These are phyloP conservation scores for Hylaeus volcanicus DNA, from an alignment of 1,140 invertebrate species.

Conservation along the genomic window DNA sequence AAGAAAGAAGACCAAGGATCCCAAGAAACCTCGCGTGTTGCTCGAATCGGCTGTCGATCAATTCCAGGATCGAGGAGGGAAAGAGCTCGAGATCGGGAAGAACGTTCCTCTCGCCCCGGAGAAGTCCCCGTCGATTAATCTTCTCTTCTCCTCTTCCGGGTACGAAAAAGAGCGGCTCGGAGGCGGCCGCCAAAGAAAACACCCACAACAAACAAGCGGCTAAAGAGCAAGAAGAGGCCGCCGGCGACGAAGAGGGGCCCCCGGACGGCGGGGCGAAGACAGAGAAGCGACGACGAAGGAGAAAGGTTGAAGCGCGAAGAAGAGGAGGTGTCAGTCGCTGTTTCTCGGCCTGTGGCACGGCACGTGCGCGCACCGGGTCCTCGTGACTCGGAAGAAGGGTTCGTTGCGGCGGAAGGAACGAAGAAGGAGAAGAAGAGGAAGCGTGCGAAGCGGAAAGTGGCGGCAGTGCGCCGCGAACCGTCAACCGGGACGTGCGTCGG, in stretches of 20 bases:
- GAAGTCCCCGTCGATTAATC: constrained; percentile 39
- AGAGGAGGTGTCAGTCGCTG: constrained; percentile 59
- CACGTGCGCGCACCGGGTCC: constrained; percentile 64
- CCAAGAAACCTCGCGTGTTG: too few species aligned
- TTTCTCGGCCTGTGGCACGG: constrained; percentile 57
- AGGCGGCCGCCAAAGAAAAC: constrained; percentile 45
- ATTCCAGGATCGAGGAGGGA: too few species aligned
- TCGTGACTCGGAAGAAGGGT: constrained; percentile 63
- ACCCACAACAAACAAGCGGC: constrained; percentile 51
- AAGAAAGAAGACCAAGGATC: too few species aligned
- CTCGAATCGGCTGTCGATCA: neutral
- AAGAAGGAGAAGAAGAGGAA: constrained; percentile 62
- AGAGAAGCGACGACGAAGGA: constrained; percentile 10
- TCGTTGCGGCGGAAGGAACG: constrained; percentile 45
- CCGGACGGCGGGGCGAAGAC: neutral
- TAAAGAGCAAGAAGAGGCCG: constrained; percentile 46
- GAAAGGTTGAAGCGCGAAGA: constrained; percentile 62
- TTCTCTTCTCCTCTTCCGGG: constrained; percentile 31
- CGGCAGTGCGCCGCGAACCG: constrained; percentile 65
- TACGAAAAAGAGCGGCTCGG: constrained; percentile 46
- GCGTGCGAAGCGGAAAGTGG: constrained; percentile 60
- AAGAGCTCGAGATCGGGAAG: neutral
- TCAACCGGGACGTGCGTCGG: constrained; percentile 57
- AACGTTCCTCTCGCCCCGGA: neutral
- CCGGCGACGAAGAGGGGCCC: constrained; percentile 19